Base-by-base conservation (phyloP, 2,888 invertebrate genomes). In the Pammene fasciana region DNA sequence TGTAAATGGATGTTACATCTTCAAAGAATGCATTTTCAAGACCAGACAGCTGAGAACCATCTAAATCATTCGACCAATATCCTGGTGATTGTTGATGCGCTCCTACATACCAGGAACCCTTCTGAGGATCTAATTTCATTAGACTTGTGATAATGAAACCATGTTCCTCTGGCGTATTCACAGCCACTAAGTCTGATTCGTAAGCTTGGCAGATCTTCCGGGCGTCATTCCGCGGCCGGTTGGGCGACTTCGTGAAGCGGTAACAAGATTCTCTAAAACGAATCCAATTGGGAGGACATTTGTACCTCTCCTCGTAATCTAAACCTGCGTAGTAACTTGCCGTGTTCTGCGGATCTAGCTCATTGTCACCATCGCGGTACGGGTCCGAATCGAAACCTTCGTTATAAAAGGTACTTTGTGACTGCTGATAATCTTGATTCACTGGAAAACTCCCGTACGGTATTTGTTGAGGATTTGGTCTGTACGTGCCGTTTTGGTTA, bases 251-350 rank as follows among this genome's bases (percentile, higher is more conserved):
- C 4, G 97, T 96, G 81, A 98, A 99, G 62, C 97, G 95, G 84
- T 97, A 98, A 86, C 99, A 99, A 0, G 96, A 95, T 72, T 96
- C 95, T 74, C 95, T 94, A 81, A 94, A 97, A 41, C 94, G 94
- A n/a, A 96, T 88, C 99, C 99, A 99, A 84, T 97, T 94, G 65
- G 96, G 95, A 0, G 98, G 98, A 86, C 99, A 99, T 67, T 77
- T 84, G 72, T 89, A 91, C 57, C 90, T 81, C 72, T 92, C 90
- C 57, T 91, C 90, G 65, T 87, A 89, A 74, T 92, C 92, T 68
- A 90, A 79, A 1, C 89, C 89, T 10, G 91, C 90, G 64, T 92
- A 91, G 68, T 88, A 91, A 26, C 79, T 82, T 0, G 88, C 86
- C 4, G 87, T 86, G 65, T 86, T 89, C 72, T 86, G 87, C 2